Conservation (phyloP, 2,888 invertebrate species). For the Bellardia bayeri region DNA sequence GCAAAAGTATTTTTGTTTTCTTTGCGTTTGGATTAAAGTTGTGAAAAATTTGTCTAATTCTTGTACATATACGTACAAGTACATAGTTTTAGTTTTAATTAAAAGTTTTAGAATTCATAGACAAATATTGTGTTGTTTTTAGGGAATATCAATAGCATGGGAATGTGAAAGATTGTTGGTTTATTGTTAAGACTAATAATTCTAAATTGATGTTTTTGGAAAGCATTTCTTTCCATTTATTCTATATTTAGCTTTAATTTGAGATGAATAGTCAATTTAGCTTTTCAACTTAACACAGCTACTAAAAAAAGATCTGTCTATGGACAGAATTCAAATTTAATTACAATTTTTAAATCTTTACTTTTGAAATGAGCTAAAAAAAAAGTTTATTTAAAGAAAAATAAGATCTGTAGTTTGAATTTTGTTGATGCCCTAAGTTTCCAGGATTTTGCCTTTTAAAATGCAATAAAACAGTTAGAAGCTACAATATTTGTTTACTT, state of each 20-base stretch:
- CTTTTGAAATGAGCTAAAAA: no score
- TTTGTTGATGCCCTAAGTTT: no score
- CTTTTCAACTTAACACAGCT: no score
- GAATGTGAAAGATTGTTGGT: not conserved
- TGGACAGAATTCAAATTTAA: no score
- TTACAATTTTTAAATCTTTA: no score
- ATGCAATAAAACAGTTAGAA: not conserved
- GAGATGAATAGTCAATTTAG: no score
- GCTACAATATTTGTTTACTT: not conserved
- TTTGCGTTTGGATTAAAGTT: slow-evolving; percentile 50
- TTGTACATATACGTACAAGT: not conserved
- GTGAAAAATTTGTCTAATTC: slow-evolving; percentile 34
- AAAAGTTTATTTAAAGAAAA: no score
- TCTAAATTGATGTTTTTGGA: no score
- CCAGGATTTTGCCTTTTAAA: not conserved
- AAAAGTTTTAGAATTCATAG: slow-evolving; percentile 52
- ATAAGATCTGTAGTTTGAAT: no score
- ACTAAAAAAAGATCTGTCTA: no score
- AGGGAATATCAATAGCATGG: not conserved
- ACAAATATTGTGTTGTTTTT: slow-evolving; percentile 28
- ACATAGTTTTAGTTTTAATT: slow-evolving; percentile 60
- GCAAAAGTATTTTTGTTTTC: slow-evolving; percentile 22
- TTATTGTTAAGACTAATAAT: not conserved
- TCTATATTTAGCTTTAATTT: no score
- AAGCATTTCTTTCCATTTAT: no score